phyloP scores from a whole-genome alignment of 2,888 invertebrate species.

The Acanthacorydalis orientalis region DNA sequence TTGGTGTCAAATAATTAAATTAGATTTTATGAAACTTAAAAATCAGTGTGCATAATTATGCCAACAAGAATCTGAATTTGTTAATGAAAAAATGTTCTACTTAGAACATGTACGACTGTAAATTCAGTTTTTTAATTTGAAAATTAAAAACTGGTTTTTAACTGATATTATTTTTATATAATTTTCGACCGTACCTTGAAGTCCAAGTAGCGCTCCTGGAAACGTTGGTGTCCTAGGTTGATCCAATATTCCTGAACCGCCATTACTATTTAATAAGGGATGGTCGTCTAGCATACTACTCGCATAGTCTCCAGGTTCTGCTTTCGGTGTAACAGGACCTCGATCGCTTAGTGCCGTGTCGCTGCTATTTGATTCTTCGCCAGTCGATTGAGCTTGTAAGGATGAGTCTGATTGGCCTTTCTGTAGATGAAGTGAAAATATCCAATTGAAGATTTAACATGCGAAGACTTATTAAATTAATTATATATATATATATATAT shows the following conservation, averaged over 20 bases:
- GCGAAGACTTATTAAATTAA: too few relatives aligned
- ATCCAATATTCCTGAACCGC: conserved; percentile 36
- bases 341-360: conserved; percentile 62
- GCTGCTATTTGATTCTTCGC: conserved; percentile 71
- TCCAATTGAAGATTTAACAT: too few relatives aligned
- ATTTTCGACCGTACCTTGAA: conserved; percentile 42
- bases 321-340: conserved; percentile 48
- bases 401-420: conserved; percentile 40
- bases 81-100: too few relatives aligned
- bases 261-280: conserved; percentile 43
- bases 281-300: conserved; percentile 38
- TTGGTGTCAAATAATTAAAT: too few relatives aligned
- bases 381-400: conserved; percentile 49
- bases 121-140: too few relatives aligned
- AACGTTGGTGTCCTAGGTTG: conserved; percentile 54
- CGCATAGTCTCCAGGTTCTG: conserved; percentile 55
- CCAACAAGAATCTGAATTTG: too few relatives aligned
- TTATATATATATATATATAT: too few relatives aligned
- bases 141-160: conserved; percentile 8
- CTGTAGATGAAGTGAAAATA: conserved; percentile 10
- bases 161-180: conserved; percentile 5
- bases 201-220: conserved; percentile 61
- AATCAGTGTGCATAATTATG: too few relatives aligned
- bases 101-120: too few relatives aligned
- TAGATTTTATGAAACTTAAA: too few relatives aligned